Evolutionary conservation across 1,140 invertebrate genomes (phyloP), one percentile per base, ranked within the genome.

Genomic region (Polypedilum vanderplanki): DNA sequence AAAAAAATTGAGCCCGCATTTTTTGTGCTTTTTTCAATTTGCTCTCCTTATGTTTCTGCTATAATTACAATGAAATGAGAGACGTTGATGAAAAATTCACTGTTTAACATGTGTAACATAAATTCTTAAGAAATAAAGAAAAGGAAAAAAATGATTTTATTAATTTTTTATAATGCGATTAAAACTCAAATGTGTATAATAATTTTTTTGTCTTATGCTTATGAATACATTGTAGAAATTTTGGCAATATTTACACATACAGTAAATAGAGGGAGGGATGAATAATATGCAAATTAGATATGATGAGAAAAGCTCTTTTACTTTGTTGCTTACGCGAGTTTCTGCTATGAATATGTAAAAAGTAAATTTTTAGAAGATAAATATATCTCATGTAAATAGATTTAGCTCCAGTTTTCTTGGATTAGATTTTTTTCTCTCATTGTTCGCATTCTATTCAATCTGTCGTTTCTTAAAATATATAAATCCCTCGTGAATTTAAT

Each of bases 141-240:
- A n/a, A 57, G 4, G 46, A 57, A 15, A 57, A 57, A 46, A 46
- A 46, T 46, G 3, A 9, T 70, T 70, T 20, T 70, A 20, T 70
- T 70, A 70, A 70, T 20, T 70, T 70, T 70, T 70, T 18, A 70
- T 70, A 70, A 70, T 70, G 18, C 65, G 65, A 70, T 70, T 70
- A 70, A 57, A 57, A 57, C n/a, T 57, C 46, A 57, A n/a, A 57
- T 57, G 46, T n/a, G 12, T 57, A 3, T 33, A 3, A 1, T 33
- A 12, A 57, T 57, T 57, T 57, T 57, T 57, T 57, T 57, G 46
- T n/a, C 15, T 12, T 57, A n/a, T 57, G 10, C 8, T 46, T 46
- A 15, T 46, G 41, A 12, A n/a, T 12, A 46, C 3, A 12, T 12
- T 15, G 46, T 4, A 57, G n/a, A 57, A 57, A 57, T 33, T 33